Percentiles rank a stretch among this genome's conserved stretches.
Evolutionary conservation across 2,113 vertebrate genomes (phyloP).

Genomic region (Sardina pilchardus): DNA sequence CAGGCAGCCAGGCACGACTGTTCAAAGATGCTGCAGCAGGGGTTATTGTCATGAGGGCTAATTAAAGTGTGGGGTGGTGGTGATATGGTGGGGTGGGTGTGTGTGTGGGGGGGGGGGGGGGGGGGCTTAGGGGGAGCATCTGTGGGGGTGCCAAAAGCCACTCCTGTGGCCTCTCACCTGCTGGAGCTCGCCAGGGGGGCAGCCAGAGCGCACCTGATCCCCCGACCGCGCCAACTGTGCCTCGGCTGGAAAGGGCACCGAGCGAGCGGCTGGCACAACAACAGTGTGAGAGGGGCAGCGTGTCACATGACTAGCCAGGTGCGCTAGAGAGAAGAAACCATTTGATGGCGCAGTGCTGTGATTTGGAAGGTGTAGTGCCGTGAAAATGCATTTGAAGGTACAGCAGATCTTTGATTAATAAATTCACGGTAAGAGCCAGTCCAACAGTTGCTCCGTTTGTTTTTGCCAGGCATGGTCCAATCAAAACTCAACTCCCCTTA

Average conservation of each 20-base stretch:
- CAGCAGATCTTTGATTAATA: neutral
- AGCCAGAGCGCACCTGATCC: constrained; percentile 45
- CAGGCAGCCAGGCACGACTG: constrained; percentile 25
- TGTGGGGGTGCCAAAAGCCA: constrained; percentile 54
- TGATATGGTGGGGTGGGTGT: neutral
- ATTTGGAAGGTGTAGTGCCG: neutral
- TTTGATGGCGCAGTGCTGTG: too few species aligned
- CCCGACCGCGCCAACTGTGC: neutral
- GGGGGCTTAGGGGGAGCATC: constrained; percentile 33
- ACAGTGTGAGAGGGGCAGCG: neutral
- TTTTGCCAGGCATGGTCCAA: neutral
- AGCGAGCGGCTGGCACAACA: neutral
- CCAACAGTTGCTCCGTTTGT: neutral
- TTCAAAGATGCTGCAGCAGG: constrained; percentile 60
- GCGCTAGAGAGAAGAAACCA: neutral
- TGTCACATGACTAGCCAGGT: neutral
- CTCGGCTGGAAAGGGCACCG: neutral
- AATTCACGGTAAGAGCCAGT: neutral
- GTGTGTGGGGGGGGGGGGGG: neutral
- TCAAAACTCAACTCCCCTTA: neutral
- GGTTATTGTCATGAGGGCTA: constrained; percentile 62
- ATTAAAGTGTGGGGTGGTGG: constrained; percentile 54
- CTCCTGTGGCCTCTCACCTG: constrained; percentile 48
- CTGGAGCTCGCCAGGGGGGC: constrained; percentile 41
- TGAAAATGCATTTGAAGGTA: neutral